A percentile compares a stretch with the other conserved stretches of the same genome.
Conservation (phyloP, 2,888 invertebrate species). For the Tenthredo scrophulariae region DNA sequence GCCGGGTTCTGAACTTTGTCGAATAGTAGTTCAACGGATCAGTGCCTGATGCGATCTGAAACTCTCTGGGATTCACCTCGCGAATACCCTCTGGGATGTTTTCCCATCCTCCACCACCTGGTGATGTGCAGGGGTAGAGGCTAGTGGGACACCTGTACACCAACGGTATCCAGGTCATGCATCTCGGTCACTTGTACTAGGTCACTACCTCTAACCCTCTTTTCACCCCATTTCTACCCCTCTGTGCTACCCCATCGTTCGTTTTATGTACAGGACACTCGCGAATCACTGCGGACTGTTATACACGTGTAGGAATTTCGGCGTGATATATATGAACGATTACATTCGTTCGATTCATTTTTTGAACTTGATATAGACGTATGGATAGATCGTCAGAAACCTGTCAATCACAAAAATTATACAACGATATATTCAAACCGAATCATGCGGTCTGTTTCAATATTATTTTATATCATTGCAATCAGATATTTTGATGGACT, state of each 20-base stretch:
- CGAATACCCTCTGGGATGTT: slow-evolving; percentile 43
- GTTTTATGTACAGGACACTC: background rate
- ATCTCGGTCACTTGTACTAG: slow-evolving; percentile 76
- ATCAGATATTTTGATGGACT: background rate
- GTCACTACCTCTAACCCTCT: slow-evolving; percentile 70
- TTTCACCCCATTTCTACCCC: slow-evolving; percentile 28
- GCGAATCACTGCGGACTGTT: slow-evolving; percentile 18
- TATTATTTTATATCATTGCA: background rate
- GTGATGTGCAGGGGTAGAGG: slow-evolving; percentile 68
- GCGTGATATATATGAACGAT: background rate
- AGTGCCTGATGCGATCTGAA: slow-evolving; percentile 45
- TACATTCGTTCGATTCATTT: background rate
- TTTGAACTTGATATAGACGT: background rate
- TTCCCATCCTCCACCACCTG: slow-evolving; percentile 24
- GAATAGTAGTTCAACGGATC: slow-evolving; percentile 45
- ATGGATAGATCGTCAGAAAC: background rate
- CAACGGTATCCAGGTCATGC: slow-evolving; percentile 76
- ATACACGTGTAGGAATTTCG: background rate
- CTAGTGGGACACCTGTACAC: slow-evolving; percentile 76
- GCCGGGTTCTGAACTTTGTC: background rate
- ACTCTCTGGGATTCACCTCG: slow-evolving; percentile 39
- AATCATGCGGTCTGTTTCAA: background rate
- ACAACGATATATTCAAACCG: background rate
- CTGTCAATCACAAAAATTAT: background rate
- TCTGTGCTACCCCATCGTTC: background rate